Evolutionary conservation across 2,888 invertebrate genomes (phyloP).

Genomic region (Lasius platythorax): DNA sequence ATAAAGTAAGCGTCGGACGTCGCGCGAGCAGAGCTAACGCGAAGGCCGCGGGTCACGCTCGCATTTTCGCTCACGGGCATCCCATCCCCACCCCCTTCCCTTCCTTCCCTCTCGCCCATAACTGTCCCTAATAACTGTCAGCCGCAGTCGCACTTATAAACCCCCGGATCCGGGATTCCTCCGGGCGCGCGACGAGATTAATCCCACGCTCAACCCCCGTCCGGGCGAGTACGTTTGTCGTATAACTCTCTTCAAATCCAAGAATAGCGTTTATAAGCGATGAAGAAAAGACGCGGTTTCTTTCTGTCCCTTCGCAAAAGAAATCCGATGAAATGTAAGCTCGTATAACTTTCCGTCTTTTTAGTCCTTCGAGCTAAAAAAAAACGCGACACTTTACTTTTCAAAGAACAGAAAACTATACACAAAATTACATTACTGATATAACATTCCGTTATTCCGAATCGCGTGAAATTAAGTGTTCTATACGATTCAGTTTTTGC

Average conservation of each 20-base stretch:
- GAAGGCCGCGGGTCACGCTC: conserved; percentile 12
- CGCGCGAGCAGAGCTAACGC: conserved; percentile 7
- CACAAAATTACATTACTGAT: neutral
- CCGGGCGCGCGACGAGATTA: conserved; percentile 66
- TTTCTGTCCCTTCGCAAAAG: conserved; percentile 1
- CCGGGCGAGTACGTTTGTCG: conserved; percentile 25
- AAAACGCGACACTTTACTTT: conserved; percentile 4
- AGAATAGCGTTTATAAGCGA: conserved; percentile 24
- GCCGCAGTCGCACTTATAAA: conserved; percentile 65
- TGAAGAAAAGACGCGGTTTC: conserved; percentile 15
- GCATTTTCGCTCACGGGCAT: conserved; percentile 50
- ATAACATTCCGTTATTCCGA: neutral
- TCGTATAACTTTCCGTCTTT: neutral
- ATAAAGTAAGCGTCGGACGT: conserved; percentile 50
- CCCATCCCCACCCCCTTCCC: neutral
- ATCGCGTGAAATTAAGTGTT: neutral
- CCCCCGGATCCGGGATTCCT: conserved; percentile 53
- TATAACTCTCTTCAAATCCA: conserved; percentile 61
- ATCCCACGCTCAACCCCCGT: conserved; percentile 71
- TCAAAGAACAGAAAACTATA: neutral
- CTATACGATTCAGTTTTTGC: neutral
- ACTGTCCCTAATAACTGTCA: conserved; percentile 78
- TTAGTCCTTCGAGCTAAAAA: neutral
- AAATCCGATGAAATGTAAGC: conserved; percentile 5
- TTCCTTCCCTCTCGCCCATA: conserved; percentile 37